Conservation (phyloP, 2,888 invertebrate genomes). For the Vesta saturnalis region DNA sequence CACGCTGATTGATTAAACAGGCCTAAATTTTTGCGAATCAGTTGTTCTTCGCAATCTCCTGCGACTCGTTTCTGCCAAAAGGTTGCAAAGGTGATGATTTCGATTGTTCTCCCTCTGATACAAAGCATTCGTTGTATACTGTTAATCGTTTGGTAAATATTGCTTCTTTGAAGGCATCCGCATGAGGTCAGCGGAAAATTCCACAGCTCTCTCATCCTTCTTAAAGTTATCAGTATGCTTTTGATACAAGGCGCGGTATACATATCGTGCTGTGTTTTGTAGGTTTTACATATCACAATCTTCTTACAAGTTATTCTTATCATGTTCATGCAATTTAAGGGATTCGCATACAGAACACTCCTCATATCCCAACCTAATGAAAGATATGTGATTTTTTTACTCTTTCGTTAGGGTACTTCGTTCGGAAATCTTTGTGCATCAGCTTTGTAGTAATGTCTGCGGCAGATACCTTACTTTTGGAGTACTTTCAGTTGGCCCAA, state of each 20-base stretch:
- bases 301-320: not conserved
- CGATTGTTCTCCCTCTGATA: not conserved
- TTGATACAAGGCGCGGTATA: not conserved
- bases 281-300: not conserved
- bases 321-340: not conserved
- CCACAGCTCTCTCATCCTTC: not conserved
- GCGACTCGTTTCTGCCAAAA: not conserved
- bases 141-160: not conserved
- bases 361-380: not conserved
- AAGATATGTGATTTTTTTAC: not conserved
- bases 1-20: not conserved
- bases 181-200: not conserved
- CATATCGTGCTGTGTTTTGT: not conserved
- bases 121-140: not conserved
- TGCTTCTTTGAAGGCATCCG: not conserved
- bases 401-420: no score
- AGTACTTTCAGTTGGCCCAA: not conserved
- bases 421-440: not conserved
- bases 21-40: not conserved
- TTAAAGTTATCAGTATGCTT: not conserved
- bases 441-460: not conserved
- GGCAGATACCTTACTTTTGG: not conserved
- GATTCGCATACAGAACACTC: not conserved
- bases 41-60: not conserved
- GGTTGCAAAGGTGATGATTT: not conserved